Evolutionary conservation across 1,140 invertebrate genomes (phyloP).

Genomic region (Bombus breviceps): DNA sequence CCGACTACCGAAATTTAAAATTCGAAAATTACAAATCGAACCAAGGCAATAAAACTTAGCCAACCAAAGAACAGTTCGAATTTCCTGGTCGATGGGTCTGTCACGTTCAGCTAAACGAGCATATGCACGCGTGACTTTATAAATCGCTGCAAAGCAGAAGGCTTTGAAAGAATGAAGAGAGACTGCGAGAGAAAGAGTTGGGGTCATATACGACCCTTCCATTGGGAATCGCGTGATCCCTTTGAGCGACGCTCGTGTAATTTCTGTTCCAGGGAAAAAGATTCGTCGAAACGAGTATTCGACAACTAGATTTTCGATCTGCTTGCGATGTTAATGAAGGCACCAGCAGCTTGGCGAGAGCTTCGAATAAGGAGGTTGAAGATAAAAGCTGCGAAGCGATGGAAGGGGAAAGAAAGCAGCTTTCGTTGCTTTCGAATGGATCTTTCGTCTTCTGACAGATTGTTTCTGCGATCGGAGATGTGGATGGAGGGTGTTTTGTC

Average conservation of each 20-base stretch:
- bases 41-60: not conserved
- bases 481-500: no score
- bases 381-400: not conserved
- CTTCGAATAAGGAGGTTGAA: not conserved
- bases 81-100: not conserved
- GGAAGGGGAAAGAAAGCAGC: not conserved
- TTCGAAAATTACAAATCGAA: not conserved
- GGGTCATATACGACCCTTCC: not conserved
- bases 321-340: not conserved
- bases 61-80: not conserved
- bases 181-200: not conserved
- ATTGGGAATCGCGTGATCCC: not conserved
- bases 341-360: not conserved
- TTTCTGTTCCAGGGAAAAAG: not conserved
- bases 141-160: not conserved
- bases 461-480: not conserved
- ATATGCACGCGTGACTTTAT: not conserved
- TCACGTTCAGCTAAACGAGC: no score
- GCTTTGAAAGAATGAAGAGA: no score
- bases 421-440: not conserved
- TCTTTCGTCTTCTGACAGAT: not conserved
- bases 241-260: conserved; percentile 6
- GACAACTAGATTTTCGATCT: conserved; percentile 7
- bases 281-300: not conserved
- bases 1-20: rapidly evolving